These are phyloP conservation scores for Chloroceryle amazona DNA, from an alignment of 2,797 vertebrate species.

Conservation along the genomic window DNA sequence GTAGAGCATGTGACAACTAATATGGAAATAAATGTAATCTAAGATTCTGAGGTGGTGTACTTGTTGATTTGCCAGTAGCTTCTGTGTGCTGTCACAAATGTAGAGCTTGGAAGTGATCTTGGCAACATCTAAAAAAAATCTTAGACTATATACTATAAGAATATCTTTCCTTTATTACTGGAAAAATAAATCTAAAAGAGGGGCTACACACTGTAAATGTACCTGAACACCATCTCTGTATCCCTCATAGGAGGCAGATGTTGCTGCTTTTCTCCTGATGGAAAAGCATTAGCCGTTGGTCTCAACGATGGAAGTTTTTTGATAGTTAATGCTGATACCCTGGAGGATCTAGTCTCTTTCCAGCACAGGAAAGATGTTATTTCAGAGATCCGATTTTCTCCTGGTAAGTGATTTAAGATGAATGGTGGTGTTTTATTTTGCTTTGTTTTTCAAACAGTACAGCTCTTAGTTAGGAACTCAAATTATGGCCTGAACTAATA, in stretches of 20 bases:
- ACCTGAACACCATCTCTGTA: constrained; percentile 7
- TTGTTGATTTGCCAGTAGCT: background rate
- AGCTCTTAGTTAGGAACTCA: background rate
- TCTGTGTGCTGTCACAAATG: background rate
- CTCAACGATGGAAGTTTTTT: constrained; percentile 97
- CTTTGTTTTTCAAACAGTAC: background rate
- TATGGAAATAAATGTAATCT: background rate
- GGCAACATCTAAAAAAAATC: background rate
- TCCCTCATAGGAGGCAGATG: constrained; percentile 91
- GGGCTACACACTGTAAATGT: background rate
- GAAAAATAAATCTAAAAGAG: background rate
- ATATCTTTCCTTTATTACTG: background rate
- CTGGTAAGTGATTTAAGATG: constrained; percentile 83
- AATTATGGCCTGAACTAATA: background rate
- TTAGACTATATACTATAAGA: background rate
- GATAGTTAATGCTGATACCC: constrained; percentile 96
- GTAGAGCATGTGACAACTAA: background rate
- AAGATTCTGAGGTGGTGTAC: background rate
- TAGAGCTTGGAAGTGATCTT: background rate
- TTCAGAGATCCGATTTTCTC: constrained; percentile 97
- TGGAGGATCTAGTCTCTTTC: constrained; percentile 98
- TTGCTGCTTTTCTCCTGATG: constrained; percentile 98
- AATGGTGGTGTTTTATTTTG: background rate
- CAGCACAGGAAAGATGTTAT: constrained; percentile 97
- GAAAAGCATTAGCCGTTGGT: constrained; percentile 96